phyloP scores from a whole-genome alignment of 1,140 invertebrate genomes.

The Drosophila cardini region DNA sequence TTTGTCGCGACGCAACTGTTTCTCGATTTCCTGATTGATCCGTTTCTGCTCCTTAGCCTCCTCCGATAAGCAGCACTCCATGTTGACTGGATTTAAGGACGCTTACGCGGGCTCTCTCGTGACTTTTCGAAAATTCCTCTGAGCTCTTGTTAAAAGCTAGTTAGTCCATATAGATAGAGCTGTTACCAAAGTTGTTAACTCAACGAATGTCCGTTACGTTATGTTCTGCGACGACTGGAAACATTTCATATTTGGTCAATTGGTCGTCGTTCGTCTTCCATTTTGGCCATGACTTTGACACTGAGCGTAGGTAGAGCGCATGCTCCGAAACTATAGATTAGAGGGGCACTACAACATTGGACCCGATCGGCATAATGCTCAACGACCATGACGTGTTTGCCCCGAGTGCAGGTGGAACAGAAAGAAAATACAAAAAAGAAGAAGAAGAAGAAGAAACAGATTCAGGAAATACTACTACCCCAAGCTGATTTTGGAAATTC shows the following conservation, averaged over 20 bases:
- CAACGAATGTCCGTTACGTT: slow-evolving; percentile 46
- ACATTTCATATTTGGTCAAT: slow-evolving; percentile 47
- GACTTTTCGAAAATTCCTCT: background rate
- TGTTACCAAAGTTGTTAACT: slow-evolving; percentile 34
- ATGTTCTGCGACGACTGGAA: slow-evolving; percentile 33
- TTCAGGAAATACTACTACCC: slow-evolving; percentile 46
- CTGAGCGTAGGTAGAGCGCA: slow-evolving; percentile 37
- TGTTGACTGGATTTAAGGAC: slow-evolving; percentile 86
- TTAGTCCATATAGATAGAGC: background rate
- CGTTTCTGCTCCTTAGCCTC: slow-evolving; percentile 99
- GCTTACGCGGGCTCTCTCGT: slow-evolving; percentile 58
- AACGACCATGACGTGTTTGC: slow-evolving; percentile 15
- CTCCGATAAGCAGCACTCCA: slow-evolving; percentile 99
- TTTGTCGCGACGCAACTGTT: slow-evolving; percentile 99
- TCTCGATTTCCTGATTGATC: slow-evolving; percentile 99
- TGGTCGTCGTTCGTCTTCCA: slow-evolving; percentile 8
- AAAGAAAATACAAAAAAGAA: too few relatives aligned
- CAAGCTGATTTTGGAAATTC: slow-evolving; percentile 57
- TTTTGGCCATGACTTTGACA: slow-evolving; percentile 47
- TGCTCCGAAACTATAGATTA: slow-evolving; percentile 22
- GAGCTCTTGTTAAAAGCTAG: too few relatives aligned
- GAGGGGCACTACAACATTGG: slow-evolving; percentile 34
- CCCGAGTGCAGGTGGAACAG: slow-evolving; percentile 27
- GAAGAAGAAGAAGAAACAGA: slow-evolving; percentile 29
- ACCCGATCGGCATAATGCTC: slow-evolving; percentile 20